Evolutionary conservation across 2,113 vertebrate genomes (phyloP).

Genomic region (Seriola aureovittata): DNA sequence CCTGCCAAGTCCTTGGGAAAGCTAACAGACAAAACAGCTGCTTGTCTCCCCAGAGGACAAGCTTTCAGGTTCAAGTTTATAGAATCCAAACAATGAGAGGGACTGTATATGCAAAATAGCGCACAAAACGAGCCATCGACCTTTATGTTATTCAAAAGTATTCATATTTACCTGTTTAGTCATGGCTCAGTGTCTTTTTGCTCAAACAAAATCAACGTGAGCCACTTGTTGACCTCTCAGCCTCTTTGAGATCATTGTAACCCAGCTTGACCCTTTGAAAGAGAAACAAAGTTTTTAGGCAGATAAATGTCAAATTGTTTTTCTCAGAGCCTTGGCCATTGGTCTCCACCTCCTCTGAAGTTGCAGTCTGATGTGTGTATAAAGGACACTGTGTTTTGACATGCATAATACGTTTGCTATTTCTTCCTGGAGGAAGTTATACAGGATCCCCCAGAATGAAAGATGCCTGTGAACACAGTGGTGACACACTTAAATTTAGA

Average conservation of each 20-base stretch:
- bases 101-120: neutral
- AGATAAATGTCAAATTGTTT: conserved; percentile 62
- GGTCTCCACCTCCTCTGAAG: conserved; percentile 37
- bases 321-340: conserved; percentile 30
- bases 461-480: conserved; percentile 17
- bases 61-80: conserved; percentile 6
- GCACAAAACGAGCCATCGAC: neutral
- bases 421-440: conserved; percentile 38
- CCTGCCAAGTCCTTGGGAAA: conserved; percentile 70
- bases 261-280: conserved; percentile 39
- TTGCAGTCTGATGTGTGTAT: conserved; percentile 21
- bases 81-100: conserved; percentile 24
- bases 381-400: conserved; percentile 48
- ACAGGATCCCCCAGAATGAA: conserved; percentile 13
- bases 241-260: conserved; percentile 51
- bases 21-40: conserved; percentile 77
- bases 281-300: conserved; percentile 40
- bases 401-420: conserved; percentile 45
- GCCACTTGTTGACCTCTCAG: neutral
- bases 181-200: neutral
- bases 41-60: conserved; percentile 16
- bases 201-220: conserved; percentile 14
- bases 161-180: conserved; percentile 12
- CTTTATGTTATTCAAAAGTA: neutral
- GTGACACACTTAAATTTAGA: conserved; percentile 5